These are phyloP conservation scores for Acanthosoma haemorrhoidale DNA, from an alignment of 2,888 invertebrate species.

Conservation along the genomic window DNA sequence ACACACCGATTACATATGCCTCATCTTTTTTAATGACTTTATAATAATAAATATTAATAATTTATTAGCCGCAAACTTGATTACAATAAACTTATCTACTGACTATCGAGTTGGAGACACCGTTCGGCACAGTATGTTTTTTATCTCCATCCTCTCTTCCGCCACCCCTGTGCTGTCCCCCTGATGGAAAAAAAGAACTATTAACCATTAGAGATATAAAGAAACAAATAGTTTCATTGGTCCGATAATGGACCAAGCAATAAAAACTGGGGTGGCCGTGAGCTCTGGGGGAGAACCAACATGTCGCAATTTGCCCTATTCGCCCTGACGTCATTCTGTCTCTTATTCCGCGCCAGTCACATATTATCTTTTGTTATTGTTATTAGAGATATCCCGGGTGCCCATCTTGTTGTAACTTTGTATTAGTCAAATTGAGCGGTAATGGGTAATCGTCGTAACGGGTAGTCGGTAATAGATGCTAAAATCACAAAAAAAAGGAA, in stretches of 20 bases:
- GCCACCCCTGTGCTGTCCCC: not conserved
- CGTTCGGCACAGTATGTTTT: not conserved
- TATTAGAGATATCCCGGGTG: no score
- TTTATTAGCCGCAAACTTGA: no score
- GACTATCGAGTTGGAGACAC: no score
- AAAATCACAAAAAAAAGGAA: no score
- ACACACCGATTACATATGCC: no score
- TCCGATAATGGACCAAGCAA: conserved; percentile 7
- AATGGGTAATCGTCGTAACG: no score
- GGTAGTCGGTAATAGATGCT: no score
- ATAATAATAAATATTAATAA: no score
- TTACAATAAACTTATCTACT: no score
- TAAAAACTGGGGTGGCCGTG: not conserved
- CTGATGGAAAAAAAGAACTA: not conserved
- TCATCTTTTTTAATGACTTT: no score
- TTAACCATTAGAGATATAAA: conserved; percentile 25
- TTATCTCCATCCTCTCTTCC: not conserved
- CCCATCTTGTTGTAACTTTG: not conserved
- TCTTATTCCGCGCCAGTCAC: no score
- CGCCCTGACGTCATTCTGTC: not conserved
- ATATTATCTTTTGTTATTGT: not conserved
- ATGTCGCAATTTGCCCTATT: not conserved
- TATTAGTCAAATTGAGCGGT: no score
- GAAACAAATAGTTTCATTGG: conserved; percentile 28
- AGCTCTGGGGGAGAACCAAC: not conserved